Conservation (phyloP, 1,140 invertebrate species). For the Coptotermes formosanus region DNA sequence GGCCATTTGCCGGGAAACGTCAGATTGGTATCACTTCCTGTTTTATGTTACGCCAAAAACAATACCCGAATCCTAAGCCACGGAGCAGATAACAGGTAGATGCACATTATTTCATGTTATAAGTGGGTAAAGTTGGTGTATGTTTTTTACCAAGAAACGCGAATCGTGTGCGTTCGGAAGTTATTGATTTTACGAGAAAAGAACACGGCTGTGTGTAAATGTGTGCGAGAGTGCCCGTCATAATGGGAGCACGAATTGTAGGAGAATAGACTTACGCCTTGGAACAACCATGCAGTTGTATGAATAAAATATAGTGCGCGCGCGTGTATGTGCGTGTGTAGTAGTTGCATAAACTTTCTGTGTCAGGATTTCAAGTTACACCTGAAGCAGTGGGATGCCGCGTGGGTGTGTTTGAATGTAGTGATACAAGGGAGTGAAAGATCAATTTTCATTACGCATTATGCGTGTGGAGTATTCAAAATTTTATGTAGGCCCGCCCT, state of each 20-base stretch:
- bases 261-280: background rate
- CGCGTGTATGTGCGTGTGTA: background rate
- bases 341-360: background rate
- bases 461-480: background rate
- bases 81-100: background rate
- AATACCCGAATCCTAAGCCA: background rate
- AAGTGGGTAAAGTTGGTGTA: background rate
- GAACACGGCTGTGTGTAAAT: conserved; percentile 15
- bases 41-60: background rate
- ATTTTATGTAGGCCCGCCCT: background rate
- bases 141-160: background rate
- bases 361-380: background rate
- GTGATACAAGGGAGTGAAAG: background rate
- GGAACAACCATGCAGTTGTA: background rate
- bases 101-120: background rate
- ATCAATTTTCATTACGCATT: background rate
- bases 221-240: background rate
- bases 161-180: background rate
- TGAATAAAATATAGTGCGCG: background rate
- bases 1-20: conserved; percentile 7
- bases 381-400: background rate
- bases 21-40: background rate
- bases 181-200: conserved; percentile 19
- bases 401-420: conserved; percentile 12
- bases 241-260: background rate